Percentiles rank a stretch among this genome's conserved stretches.
Evolutionary conservation across 2,888 invertebrate species (phyloP).

Genomic region (Standfussiana lucernea): DNA sequence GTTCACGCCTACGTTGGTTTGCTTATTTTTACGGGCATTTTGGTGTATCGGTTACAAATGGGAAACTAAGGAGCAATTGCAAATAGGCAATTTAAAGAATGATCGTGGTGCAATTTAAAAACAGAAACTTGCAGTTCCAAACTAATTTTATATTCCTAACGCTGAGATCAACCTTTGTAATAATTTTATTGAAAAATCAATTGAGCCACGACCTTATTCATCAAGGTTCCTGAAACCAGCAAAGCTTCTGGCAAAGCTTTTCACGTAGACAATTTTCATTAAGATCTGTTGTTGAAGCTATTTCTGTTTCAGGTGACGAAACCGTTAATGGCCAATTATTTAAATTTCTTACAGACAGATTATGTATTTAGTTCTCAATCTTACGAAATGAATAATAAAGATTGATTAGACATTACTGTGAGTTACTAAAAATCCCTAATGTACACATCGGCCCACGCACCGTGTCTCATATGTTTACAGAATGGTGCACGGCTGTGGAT

Average conservation of each 20-base stretch:
- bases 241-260: conserved; percentile 16
- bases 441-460: conserved; percentile 81
- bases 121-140: neutral
- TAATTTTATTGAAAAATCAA: neutral
- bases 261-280: conserved; percentile 10
- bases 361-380: conserved; percentile 46
- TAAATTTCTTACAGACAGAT: conserved; percentile 39
- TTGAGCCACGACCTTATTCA: neutral
- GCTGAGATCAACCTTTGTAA: too few relatives aligned
- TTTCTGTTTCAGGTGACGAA: conserved; percentile 47
- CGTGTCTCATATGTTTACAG: conserved; percentile 85
- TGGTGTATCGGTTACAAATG: conserved; percentile 48
- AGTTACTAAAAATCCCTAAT: conserved; percentile 81
- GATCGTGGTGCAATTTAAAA: neutral
- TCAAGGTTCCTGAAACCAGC: neutral
- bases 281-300: conserved; percentile 22
- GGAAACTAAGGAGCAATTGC: conserved; percentile 27
- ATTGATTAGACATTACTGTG: conserved; percentile 72
- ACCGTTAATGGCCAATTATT: conserved; percentile 47
- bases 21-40: conserved; percentile 39
- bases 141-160: neutral
- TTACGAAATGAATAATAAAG: conserved; percentile 59
- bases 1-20: conserved; percentile 40
- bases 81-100: neutral
- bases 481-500: conserved; percentile 82